Percentiles rank a stretch among this genome's conserved stretches.
Conservation (phyloP, 2,113 vertebrate species). For the Charadrius vociferus region DNA sequence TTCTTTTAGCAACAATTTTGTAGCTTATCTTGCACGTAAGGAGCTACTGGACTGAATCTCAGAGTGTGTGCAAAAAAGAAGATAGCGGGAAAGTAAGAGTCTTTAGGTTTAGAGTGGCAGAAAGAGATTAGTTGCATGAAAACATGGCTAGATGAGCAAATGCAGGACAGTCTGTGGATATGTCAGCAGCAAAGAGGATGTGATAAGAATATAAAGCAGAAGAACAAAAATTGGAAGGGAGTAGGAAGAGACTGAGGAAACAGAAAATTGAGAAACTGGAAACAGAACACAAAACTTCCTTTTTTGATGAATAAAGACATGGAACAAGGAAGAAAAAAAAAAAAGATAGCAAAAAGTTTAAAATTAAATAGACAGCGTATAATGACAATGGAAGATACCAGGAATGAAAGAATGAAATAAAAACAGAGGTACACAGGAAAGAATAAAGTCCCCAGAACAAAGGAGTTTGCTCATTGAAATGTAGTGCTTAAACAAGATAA, state of each 20-base stretch:
- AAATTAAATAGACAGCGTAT: not conserved
- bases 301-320: not conserved
- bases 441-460: not conserved
- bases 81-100: not conserved
- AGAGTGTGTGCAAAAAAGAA: not conserved
- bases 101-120: not conserved
- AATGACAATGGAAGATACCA: not conserved
- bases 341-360: not conserved
- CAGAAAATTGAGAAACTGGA: not conserved
- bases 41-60: not conserved
- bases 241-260: not conserved
- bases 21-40: not conserved
- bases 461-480: not conserved
- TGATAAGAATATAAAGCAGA: not conserved
- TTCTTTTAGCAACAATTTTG: not conserved
- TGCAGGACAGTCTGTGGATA: not conserved
- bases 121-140: not conserved
- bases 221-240: not conserved
- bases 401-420: not conserved
- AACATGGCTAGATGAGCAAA: not conserved
- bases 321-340: not conserved
- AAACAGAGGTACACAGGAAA: not conserved
- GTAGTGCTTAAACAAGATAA: not conserved
- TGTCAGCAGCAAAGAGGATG: not conserved
- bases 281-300: not conserved